phyloP scores from a whole-genome alignment of 53 echinoderm and acorn worm species.

The Temnopleurus reevesii region DNA sequence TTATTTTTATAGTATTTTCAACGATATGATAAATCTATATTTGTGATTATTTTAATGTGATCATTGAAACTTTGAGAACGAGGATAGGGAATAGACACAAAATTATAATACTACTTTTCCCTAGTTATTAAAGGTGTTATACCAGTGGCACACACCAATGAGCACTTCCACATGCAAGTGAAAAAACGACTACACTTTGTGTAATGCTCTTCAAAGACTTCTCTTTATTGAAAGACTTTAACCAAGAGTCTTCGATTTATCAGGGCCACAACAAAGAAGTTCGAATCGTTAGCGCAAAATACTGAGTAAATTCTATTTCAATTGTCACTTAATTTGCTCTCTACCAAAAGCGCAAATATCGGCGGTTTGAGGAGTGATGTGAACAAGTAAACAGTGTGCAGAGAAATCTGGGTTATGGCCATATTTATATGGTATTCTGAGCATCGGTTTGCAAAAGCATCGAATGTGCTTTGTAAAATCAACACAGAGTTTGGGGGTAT shows the following conservation, averaged over 20 bases:
- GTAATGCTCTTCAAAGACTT: neutral
- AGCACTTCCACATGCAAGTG: neutral
- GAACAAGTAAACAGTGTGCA: slow-evolving; percentile 24
- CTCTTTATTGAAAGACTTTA: too few species aligned
- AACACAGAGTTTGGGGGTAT: too few species aligned
- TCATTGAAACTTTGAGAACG: too few species aligned
- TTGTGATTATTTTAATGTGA: too few species aligned
- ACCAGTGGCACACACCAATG: too few species aligned
- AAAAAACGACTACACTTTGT: neutral
- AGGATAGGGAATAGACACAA: too few species aligned
- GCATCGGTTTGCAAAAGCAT: neutral
- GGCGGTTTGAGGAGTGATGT: slow-evolving; percentile 23
- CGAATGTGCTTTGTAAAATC: slow-evolving; percentile 1
- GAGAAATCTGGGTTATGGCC: slow-evolving; percentile 45
- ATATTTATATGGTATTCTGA: slow-evolving; percentile 26
- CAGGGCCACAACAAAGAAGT: neutral
- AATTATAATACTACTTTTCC: too few species aligned
- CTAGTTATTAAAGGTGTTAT: too few species aligned
- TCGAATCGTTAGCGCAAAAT: slow-evolving; percentile 25
- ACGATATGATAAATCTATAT: too few species aligned
- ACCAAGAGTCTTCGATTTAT: slow-evolving; percentile 5
- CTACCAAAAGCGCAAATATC: slow-evolving; percentile 39
- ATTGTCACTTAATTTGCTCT: slow-evolving; percentile 39
- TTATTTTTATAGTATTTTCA: too few species aligned
- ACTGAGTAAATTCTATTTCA: slow-evolving; percentile 40